Evolutionary conservation across 2,888 invertebrate species (phyloP).

Genomic region (Amblyjoppa fuscipennis): DNA sequence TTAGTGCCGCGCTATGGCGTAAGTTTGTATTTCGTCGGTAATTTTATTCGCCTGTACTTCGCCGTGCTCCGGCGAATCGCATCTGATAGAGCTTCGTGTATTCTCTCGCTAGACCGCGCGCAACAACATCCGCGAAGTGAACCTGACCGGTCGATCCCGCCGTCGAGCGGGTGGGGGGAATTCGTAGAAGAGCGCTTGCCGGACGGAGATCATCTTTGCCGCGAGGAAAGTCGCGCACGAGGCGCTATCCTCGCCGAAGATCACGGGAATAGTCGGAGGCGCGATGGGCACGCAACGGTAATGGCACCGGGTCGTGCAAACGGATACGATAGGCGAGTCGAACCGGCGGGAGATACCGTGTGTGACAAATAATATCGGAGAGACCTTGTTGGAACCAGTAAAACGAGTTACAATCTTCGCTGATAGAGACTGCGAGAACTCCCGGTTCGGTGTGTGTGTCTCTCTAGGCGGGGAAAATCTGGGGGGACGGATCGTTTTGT

Average conservation of each 20-base stretch:
- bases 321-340: slow-evolving; percentile 10
- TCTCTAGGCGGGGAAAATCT: slow-evolving; percentile 13
- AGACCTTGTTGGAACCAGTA: slow-evolving; percentile 50
- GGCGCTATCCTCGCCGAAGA: slow-evolving; percentile 9
- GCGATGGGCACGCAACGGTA: neutral
- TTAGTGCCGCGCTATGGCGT: neutral
- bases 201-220: slow-evolving; percentile 5
- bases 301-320: slow-evolving; percentile 24
- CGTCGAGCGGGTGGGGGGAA: neutral
- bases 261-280: slow-evolving; percentile 2
- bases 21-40: neutral
- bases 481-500: slow-evolving; percentile 8
- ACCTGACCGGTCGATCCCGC: slow-evolving; percentile 11
- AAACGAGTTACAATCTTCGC: slow-evolving; percentile 47
- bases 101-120: neutral
- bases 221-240: neutral
- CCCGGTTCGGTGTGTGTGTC: neutral
- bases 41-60: neutral
- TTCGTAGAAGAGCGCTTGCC: neutral
- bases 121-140: neutral
- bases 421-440: slow-evolving; percentile 6
- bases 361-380: slow-evolving; percentile 56
- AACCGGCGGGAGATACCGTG: slow-evolving; percentile 16
- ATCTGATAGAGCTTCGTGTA: neutral
- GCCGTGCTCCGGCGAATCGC: neutral